These are phyloP conservation scores for Alexandromys fortis DNA, from an alignment of 2,113 vertebrate species.

Conservation along the genomic window DNA sequence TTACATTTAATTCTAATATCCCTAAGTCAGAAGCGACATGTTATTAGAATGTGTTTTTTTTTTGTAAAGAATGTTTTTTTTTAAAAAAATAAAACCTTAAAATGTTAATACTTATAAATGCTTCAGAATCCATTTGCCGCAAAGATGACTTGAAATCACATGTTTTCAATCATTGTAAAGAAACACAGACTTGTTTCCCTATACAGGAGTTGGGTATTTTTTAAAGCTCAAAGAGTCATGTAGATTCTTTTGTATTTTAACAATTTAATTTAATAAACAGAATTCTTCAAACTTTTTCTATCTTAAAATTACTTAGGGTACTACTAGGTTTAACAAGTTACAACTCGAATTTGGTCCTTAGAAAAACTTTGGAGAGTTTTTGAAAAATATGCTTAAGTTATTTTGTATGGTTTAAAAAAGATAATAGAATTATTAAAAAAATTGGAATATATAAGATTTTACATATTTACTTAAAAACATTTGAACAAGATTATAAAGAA, in stretches of 20 bases:
- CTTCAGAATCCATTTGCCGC: slow-evolving; percentile 40
- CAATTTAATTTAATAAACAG: not conserved
- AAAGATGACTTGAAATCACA: slow-evolving; percentile 44
- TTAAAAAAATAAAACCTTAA: not conserved
- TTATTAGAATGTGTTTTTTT: not conserved
- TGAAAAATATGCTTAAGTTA: slow-evolving; percentile 35
- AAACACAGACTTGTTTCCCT: not conserved
- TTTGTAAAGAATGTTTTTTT: not conserved
- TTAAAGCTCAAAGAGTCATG: slow-evolving; percentile 45
- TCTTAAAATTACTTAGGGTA: not conserved
- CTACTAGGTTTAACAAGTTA: slow-evolving; percentile 29
- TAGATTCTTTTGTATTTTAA: slow-evolving; percentile 51
- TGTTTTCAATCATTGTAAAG: slow-evolving; percentile 51
- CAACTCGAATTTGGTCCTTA: not conserved
- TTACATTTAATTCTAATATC: slow-evolving; percentile 34
- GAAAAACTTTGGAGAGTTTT: not conserved
- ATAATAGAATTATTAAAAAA: slow-evolving; percentile 58
- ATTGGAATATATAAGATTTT: slow-evolving; percentile 75
- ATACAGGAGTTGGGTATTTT: slow-evolving; percentile 23
- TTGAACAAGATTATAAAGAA: slow-evolving; percentile 6
- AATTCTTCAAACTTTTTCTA: slow-evolving; percentile 37
- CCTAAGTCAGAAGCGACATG: slow-evolving; percentile 10
- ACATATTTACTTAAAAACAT: slow-evolving; percentile 80
- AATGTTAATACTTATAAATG: slow-evolving; percentile 35
- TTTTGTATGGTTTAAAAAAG: slow-evolving; percentile 38